Evolutionary conservation across 2,797 vertebrate genomes (phyloP), one percentile per base, ranked within the genome.

Genomic region (Phoeniculus purpureus): DNA sequence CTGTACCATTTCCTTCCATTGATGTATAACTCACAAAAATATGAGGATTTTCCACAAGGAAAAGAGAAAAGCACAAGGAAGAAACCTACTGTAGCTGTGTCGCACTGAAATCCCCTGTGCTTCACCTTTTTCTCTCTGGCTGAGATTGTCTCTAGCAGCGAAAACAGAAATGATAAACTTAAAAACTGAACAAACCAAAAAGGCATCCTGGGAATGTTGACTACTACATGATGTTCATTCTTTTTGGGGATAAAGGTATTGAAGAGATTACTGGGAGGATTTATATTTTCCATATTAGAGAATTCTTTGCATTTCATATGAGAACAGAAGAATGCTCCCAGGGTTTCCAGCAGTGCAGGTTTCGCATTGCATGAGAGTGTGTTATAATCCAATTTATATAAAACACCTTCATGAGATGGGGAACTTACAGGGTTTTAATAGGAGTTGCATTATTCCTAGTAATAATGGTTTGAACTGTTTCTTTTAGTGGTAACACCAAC

Each of bases 281-380:
- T 93, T 89, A 27, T 62, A 94, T 91, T 75, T 89, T 93, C 73
- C n/a, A 6, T 90, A 64, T 81, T 91, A 88, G 71, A 76, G 80
- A 93, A 84, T 88, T 91, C 77, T 93, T 93, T 87, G 93, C 90
- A 86, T 93, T 94, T 93, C 80, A 83, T n/a, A 86, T 76, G 74
- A 94, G 66, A 87, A 60, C 10, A 15, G 47, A 78, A 50, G 74
- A 92, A 91, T 62, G 67, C 25, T 73, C 62, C 61, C 56, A 90
- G 45, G 29, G 25, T 64, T 81, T 83, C 45, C 50, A 71, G 54
- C 50, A 55, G 50, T 3, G 25, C 3, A 8, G 32, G 56, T 54
- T 32, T 77, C 2, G 0, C 8, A 0, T 68, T 89, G 19, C 40
- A 6, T 50, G 52, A 74, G 26, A 74, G 13, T 52, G 40, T 84